phyloP scores from a whole-genome alignment of 2,113 vertebrate genomes.

The Plecturocebus donacophilus region DNA sequence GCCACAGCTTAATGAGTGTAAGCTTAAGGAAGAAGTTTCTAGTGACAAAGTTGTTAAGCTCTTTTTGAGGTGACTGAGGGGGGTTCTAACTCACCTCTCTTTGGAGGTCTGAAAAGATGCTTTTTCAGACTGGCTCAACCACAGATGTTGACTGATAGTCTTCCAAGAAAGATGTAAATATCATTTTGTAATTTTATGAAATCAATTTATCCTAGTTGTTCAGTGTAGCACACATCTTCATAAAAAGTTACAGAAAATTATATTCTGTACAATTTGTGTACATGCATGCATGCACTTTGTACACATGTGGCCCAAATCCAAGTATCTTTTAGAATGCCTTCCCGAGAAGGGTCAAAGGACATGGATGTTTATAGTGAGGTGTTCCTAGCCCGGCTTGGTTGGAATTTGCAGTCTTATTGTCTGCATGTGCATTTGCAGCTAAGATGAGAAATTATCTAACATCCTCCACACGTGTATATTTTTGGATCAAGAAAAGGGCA shows the following conservation, averaged over 20 bases:
- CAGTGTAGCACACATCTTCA: not conserved
- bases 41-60: not conserved
- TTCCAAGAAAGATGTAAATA: not conserved
- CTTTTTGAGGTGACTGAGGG: not conserved
- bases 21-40: not conserved
- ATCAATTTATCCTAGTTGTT: not conserved
- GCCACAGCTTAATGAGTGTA: not conserved
- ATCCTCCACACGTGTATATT: not conserved
- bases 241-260: not conserved
- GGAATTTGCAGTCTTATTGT: not conserved
- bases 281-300: not conserved
- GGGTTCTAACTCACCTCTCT: not conserved
- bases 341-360: not conserved
- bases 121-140: not conserved
- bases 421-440: not conserved
- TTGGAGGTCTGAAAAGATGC: not conserved
- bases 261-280: not conserved
- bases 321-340: not conserved
- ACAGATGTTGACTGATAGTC: not conserved
- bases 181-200: not conserved
- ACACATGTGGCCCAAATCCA: not conserved
- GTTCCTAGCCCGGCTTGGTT: not conserved
- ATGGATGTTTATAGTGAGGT: not conserved
- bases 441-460: not conserved
- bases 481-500: slow-evolving; percentile 15